These are phyloP conservation scores for Pantherophis guttatus DNA, from an alignment of 2,113 vertebrate genomes.

Conservation along the genomic window DNA sequence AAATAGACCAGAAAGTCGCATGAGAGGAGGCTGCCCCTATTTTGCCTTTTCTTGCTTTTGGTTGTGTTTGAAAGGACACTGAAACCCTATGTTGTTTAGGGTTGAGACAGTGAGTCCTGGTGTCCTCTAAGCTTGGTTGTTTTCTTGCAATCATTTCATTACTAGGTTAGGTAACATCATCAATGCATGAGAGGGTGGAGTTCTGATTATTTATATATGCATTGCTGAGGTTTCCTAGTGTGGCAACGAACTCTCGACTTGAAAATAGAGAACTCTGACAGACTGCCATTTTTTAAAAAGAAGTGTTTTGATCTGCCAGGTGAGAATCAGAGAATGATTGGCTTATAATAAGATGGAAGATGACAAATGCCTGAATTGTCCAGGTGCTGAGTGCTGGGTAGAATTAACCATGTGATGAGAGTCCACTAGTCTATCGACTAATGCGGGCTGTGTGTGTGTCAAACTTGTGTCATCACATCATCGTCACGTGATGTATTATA, in stretches of 20 bases:
- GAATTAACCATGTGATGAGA: not conserved
- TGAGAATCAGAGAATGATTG: not conserved
- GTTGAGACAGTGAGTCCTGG: not conserved
- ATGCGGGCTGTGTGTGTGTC: no score
- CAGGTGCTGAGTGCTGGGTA: not conserved
- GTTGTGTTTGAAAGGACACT: not conserved
- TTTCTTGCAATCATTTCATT: not conserved
- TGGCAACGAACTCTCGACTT: not conserved
- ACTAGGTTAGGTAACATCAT: not conserved
- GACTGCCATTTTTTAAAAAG: not conserved
- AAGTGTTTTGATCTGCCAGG: not conserved
- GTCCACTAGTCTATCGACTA: no score
- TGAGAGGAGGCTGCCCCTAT: not conserved
- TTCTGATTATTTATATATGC: not conserved
- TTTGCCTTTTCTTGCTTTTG: not conserved
- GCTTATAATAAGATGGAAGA: not conserved
- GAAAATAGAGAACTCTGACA: not conserved
- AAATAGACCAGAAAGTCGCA: not conserved
- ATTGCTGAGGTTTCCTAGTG: not conserved
- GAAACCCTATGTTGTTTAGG: not conserved
- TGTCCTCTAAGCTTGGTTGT: not conserved
- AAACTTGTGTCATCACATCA: accelerated
- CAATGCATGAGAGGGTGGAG: not conserved
- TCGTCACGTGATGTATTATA: no score
- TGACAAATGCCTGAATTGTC: not conserved